Base-by-base conservation (phyloP, 2,888 invertebrate species). In the Dione juno region DNA sequence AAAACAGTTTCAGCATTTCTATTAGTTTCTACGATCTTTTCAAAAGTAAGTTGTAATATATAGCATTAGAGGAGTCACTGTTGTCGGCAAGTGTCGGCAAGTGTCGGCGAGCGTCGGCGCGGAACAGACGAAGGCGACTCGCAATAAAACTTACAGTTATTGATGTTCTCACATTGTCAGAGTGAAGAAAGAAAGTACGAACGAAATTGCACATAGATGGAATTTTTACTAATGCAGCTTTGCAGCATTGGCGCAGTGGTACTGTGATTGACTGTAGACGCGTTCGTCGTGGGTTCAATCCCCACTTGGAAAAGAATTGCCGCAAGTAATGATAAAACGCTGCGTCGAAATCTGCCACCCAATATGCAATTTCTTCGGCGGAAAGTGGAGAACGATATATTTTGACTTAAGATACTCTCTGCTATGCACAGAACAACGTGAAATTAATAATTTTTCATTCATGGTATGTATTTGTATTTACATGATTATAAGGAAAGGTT, bases 51-150 rank as follows among this genome's bases (percentile, higher is more conserved):
- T 70, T 66, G 59, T 61, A 61, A 66, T 57, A 48, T 67, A 67
- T 54, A 45, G 61, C 41, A 63, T 70, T 63, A 70, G 57, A 21
- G 35, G 11, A 48, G 54, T 37, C 28, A 16, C 35, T 61, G 53
- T 57, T 65, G 70, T 61, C 65, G 66, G 58, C 58, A 35, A 43
- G 54, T 40, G 50, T 52, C 53, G 37, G 48, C 66, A 11, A 54
- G 52, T 65, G 54, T 74, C 48, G 50, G 73, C 58, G 57, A 50
- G 66, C 70, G 72, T 57, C 73, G 72, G 67, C 70, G 77, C 76
- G 79, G 78, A 78, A 80, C 77, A 78, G 79, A 80, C 79, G 77
- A 78, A 79, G 79, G 74, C 37, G 72, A 59, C 58, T 70, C 67
- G 72, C 67, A 73, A 76, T 76, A 70, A 67, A 66, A 69, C 66